phyloP scores from a whole-genome alignment of 2,113 vertebrate species.

The Brevimyrus niger region DNA sequence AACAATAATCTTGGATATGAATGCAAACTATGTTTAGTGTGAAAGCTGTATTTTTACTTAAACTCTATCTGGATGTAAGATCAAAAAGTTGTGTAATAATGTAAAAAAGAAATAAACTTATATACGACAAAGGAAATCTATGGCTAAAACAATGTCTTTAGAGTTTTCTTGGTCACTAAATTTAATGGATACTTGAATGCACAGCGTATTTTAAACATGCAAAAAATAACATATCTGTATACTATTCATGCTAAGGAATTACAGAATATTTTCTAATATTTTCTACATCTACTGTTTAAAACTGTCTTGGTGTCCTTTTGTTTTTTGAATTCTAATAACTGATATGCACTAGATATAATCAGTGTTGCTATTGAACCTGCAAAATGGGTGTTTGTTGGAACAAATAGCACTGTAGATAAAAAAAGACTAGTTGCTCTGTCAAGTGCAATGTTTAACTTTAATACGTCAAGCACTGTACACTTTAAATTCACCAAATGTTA shows the following conservation, averaged over 20 bases:
- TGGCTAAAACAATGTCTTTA: conserved; percentile 2
- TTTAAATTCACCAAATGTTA: neutral
- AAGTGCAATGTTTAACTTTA: neutral
- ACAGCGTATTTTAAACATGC: neutral
- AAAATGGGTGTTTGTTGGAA: neutral
- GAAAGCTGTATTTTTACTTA: conserved; percentile 62
- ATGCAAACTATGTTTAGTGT: conserved; percentile 52
- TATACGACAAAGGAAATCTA: conserved; percentile 34
- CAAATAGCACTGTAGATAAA: neutral
- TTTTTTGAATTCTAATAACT: neutral
- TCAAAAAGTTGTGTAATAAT: conserved; percentile 50
- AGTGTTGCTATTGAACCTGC: neutral
- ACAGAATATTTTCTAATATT: neutral
- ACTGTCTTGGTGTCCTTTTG: neutral
- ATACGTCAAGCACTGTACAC: neutral
- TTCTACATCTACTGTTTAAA: neutral
- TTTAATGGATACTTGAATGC: neutral
- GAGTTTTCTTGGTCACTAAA: neutral
- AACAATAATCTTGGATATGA: conserved; percentile 64
- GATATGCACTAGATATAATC: neutral
- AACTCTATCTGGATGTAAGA: conserved; percentile 64
- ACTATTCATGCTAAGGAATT: neutral
- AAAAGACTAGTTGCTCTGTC: neutral
- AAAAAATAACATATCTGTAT: neutral
- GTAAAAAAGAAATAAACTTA: conserved; percentile 34